Percentiles rank a stretch among this genome's conserved stretches.
Evolutionary conservation across 2,113 vertebrate species (phyloP).

Genomic region (Sterna hirundo): DNA sequence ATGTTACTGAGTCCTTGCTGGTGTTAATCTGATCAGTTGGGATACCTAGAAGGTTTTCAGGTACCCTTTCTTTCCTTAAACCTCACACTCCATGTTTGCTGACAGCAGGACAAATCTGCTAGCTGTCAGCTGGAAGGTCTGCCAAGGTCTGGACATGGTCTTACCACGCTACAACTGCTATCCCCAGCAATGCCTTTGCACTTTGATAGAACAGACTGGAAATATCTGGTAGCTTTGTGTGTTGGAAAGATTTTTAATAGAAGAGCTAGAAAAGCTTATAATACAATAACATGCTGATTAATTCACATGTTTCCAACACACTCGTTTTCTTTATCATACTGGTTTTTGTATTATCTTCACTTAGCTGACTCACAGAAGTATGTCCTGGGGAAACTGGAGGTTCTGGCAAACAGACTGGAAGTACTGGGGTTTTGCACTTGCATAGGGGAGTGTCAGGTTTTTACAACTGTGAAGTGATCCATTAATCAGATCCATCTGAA

Average conservation of each 20-base stretch:
- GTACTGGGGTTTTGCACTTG: background rate
- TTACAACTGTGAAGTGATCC: background rate
- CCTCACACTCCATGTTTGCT: background rate
- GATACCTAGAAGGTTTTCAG: background rate
- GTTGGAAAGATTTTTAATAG: background rate
- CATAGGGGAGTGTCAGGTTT: background rate
- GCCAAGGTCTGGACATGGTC: background rate
- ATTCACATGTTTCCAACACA: background rate
- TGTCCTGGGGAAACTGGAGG: background rate
- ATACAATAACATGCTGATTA: background rate
- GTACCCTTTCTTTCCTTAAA: background rate
- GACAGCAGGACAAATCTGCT: background rate
- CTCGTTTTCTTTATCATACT: background rate
- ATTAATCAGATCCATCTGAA: background rate
- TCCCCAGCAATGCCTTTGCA: background rate
- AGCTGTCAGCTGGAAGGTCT: background rate
- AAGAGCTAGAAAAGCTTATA: background rate
- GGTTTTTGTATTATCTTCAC: background rate
- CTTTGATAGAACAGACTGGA: background rate
- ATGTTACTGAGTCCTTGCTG: background rate
- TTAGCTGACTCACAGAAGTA: background rate
- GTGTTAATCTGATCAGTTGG: background rate
- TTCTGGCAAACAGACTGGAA: background rate
- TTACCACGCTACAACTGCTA: background rate
- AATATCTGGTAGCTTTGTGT: background rate